Evolutionary conservation across 2,113 vertebrate genomes (phyloP).

Genomic region (Micronycteris hirsuta): DNA sequence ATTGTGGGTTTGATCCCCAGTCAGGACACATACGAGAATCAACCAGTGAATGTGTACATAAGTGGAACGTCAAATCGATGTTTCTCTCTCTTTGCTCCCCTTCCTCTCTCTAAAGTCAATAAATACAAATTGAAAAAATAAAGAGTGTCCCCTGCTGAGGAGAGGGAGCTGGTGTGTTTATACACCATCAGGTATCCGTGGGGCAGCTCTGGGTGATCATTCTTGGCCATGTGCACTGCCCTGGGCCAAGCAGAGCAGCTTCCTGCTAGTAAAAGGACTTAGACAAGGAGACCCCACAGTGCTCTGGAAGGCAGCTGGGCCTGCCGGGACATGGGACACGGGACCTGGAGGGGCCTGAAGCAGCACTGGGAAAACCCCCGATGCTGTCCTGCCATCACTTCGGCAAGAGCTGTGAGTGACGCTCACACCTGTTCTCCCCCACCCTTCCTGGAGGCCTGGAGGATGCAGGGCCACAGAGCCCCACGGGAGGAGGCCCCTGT

Average conservation of each 20-base stretch:
- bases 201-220: background rate
- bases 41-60: too few species aligned
- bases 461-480: background rate
- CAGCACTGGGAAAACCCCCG: background rate
- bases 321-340: background rate
- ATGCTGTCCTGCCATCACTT: accelerated
- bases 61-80: too few species aligned
- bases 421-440: background rate
- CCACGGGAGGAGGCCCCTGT: slow-evolving; percentile 23
- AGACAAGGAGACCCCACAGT: background rate
- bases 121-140: too few species aligned
- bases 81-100: too few species aligned
- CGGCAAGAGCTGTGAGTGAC: background rate
- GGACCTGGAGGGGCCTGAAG: background rate
- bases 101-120: too few species aligned
- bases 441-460: background rate
- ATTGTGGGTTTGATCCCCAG: too few species aligned
- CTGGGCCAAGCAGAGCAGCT: background rate
- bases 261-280: background rate
- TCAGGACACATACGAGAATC: too few species aligned
- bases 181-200: accelerated
- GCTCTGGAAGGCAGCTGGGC: background rate
- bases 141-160: too few species aligned
- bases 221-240: too few species aligned
- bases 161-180: background rate